Evolutionary conservation across 2,888 invertebrate genomes (phyloP).

Genomic region (Chymomyza caudatula): DNA sequence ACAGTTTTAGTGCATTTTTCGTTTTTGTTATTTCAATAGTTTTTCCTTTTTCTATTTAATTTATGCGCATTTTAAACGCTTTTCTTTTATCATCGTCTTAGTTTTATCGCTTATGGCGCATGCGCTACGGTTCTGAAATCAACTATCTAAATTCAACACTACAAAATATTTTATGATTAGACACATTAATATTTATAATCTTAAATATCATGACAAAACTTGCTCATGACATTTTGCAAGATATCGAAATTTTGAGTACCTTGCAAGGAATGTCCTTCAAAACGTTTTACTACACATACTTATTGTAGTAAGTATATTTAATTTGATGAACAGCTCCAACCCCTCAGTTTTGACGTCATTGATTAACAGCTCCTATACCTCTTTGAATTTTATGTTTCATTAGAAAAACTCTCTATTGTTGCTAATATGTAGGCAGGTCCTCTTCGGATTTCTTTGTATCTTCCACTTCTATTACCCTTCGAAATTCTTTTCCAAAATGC

Average conservation of each 20-base stretch:
- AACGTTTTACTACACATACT: background rate
- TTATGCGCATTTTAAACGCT: slow-evolving; percentile 51
- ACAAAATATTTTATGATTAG: slow-evolving; percentile 42
- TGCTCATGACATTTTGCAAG: background rate
- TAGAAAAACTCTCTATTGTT: too few relatives aligned
- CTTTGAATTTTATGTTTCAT: too few relatives aligned
- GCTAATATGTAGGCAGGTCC: too few relatives aligned
- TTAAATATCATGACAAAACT: background rate
- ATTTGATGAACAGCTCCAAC: too few relatives aligned
- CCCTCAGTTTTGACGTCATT: too few relatives aligned
- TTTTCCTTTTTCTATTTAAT: slow-evolving; percentile 40
- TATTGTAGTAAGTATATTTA: too few relatives aligned
- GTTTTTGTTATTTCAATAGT: background rate
- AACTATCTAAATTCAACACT: slow-evolving; percentile 25
- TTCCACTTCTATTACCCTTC: too few relatives aligned
- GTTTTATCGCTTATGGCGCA: slow-evolving; percentile 42
- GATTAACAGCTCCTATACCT: too few relatives aligned
- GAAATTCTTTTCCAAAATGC: too few relatives aligned
- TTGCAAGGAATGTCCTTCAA: background rate
- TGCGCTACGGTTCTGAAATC: slow-evolving; percentile 48
- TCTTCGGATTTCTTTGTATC: too few relatives aligned
- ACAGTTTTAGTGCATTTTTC: slow-evolving; percentile 41
- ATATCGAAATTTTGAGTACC: background rate
- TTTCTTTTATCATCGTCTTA: slow-evolving; percentile 1
- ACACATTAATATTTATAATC: slow-evolving; percentile 10